These are phyloP conservation scores for Actinemys pallida DNA, from an alignment of 2,113 vertebrate genomes.

Conservation along the genomic window DNA sequence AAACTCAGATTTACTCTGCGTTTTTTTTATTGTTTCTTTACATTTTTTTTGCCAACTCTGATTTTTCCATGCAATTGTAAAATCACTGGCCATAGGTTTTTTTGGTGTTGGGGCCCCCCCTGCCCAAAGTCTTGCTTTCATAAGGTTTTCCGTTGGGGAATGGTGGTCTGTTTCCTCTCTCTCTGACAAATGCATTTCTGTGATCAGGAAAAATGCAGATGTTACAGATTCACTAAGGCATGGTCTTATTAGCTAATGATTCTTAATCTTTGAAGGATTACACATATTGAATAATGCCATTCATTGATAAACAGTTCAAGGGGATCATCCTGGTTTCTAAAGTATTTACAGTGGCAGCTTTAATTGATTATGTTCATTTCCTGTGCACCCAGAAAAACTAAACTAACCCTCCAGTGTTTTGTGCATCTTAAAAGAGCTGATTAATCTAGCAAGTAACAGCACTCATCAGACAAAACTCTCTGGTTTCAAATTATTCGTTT, in stretches of 20 bases:
- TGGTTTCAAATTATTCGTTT: not conserved
- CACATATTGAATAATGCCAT: slow-evolving; percentile 56
- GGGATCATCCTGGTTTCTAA: slow-evolving; percentile 30
- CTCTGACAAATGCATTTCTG: slow-evolving; percentile 65
- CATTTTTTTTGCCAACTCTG: not conserved
- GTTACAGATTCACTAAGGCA: slow-evolving; percentile 61
- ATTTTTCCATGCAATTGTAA: not conserved
- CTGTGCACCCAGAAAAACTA: not conserved
- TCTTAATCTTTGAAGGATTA: slow-evolving; percentile 55
- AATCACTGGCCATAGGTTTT: not conserved
- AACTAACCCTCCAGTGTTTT: not conserved
- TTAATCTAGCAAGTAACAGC: not conserved
- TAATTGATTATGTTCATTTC: slow-evolving; percentile 15
- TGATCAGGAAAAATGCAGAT: slow-evolving; percentile 70
- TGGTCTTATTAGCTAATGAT: slow-evolving; percentile 56
- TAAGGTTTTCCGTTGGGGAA: slow-evolving; percentile 59
- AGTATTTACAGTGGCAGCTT: not conserved
- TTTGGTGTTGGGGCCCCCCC: not conserved
- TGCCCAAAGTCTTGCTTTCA: slow-evolving; percentile 17
- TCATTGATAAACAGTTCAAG: slow-evolving; percentile 51
- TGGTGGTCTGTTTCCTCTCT: slow-evolving; percentile 53
- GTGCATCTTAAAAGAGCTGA: not conserved
- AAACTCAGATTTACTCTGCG: not conserved
- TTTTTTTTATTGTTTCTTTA: not conserved
- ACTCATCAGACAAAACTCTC: not conserved